A percentile compares a stretch with the other conserved stretches of the same genome.
These are phyloP conservation scores for Phylloscopus trochilus DNA, from an alignment of 2,113 vertebrate genomes.

Conservation along the genomic window DNA sequence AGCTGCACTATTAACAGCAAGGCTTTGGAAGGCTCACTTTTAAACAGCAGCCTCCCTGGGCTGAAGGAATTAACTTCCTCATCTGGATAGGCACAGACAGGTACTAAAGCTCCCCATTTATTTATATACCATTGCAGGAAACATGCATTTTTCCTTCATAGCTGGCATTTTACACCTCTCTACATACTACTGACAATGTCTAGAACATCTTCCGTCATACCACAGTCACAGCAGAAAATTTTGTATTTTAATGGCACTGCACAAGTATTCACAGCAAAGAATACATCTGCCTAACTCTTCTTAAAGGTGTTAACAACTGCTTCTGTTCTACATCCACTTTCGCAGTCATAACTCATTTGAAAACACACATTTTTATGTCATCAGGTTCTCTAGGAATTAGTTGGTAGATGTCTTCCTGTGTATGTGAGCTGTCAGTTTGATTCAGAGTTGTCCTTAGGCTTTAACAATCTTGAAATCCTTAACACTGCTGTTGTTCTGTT, in stretches of 20 bases:
- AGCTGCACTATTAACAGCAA: constrained; percentile 6
- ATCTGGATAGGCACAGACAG: not conserved
- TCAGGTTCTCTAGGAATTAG: not conserved
- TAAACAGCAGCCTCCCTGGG: not conserved
- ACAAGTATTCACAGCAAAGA: not conserved
- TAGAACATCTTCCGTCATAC: not conserved
- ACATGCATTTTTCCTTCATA: not conserved
- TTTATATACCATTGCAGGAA: not conserved
- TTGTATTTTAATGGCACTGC: not conserved
- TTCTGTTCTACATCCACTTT: not conserved
- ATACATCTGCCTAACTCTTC: not conserved
- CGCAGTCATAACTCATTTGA: not conserved
- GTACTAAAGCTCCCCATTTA: not conserved
- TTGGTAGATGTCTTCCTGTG: not conserved
- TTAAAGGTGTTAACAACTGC: not conserved
- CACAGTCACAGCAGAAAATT: not conserved
- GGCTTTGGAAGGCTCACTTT: not conserved
- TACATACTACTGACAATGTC: not conserved
- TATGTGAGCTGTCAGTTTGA: not conserved
- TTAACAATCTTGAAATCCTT: not conserved
- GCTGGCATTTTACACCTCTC: not conserved
- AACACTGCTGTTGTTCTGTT: not conserved
- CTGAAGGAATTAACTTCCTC: not conserved
- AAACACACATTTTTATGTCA: not conserved
- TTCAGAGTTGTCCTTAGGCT: not conserved